Conservation (phyloP, 1,140 invertebrate species). For the Trichonephila clavipes region DNA sequence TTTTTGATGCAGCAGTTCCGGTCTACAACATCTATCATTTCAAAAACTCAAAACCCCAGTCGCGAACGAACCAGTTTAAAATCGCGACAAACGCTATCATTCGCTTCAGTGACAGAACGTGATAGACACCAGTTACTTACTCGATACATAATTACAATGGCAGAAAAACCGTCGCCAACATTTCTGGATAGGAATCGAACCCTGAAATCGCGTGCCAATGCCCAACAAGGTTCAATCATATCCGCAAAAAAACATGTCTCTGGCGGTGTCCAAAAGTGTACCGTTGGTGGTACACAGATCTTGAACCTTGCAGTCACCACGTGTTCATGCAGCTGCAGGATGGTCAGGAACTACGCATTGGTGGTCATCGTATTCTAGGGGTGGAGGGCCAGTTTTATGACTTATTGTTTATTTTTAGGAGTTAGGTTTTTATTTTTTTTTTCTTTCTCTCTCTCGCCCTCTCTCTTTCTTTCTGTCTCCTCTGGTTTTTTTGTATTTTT, state of each 20-base stretch:
- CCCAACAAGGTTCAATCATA: constrained; percentile 3
- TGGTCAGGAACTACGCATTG: constrained; percentile 39
- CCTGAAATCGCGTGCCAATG: neutral
- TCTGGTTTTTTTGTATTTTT: constrained; percentile 9
- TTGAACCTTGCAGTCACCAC: neutral
- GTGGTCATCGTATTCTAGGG: neutral
- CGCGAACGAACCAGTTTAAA: neutral
- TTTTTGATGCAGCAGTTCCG: neutral
- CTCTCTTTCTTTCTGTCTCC: neutral
- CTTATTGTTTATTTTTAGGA: constrained; percentile 42
- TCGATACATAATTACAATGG: neutral
- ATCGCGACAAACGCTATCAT: neutral
- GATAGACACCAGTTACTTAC: constrained; percentile 6
- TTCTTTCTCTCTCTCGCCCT: neutral
- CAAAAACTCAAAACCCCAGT: neutral
- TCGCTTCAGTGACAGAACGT: constrained; percentile 29
- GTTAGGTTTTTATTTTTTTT: neutral
- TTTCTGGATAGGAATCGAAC: neutral
- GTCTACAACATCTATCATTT: neutral
- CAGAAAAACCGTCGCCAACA: neutral
- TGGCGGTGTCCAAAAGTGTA: neutral
- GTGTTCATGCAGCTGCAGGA: constrained; percentile 14
- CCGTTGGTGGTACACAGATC: neutral
- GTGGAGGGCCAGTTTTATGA: constrained; percentile 1
- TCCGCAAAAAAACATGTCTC: neutral